Conservation (phyloP, 2,113 vertebrate genomes). For the Brachirus orientalis region DNA sequence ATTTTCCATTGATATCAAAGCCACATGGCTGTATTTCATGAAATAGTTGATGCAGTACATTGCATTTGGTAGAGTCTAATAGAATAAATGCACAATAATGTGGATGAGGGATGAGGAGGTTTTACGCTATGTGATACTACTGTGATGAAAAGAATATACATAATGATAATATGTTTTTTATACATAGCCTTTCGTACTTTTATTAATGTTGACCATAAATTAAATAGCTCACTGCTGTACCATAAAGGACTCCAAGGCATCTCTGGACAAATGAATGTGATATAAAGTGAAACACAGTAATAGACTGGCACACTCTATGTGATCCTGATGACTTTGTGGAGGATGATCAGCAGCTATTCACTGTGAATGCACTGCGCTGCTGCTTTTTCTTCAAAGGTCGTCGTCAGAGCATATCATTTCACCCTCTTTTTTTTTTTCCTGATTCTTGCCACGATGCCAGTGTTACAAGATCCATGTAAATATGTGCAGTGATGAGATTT, state of each 20-base stretch:
- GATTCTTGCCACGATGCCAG: conserved; percentile 61
- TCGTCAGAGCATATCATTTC: conserved; percentile 34
- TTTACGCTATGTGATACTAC: conserved; percentile 36
- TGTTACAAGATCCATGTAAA: conserved; percentile 64
- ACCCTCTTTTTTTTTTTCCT: conserved; percentile 30
- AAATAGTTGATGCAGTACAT: conserved; percentile 64
- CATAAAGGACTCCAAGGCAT: no score
- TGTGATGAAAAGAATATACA: conserved; percentile 38
- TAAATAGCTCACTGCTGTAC: conserved; percentile 8
- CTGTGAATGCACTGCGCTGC: neutral
- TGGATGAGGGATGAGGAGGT: conserved; percentile 36
- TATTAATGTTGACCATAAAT: conserved; percentile 23
- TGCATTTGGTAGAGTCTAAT: conserved; percentile 57
- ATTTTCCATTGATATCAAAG: conserved; percentile 84
- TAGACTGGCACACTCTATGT: neutral
- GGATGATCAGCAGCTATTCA: conserved; percentile 5
- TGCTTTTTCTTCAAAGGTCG: conserved; percentile 8
- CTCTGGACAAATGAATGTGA: conserved; percentile 8
- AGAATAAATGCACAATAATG: conserved; percentile 47
- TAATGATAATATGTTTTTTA: conserved; percentile 23
- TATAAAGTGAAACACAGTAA: neutral
- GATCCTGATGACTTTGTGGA: conserved; percentile 10
- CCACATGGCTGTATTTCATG: conserved; percentile 80
- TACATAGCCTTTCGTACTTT: conserved; percentile 21
- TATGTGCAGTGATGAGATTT: conserved; percentile 69